These are phyloP conservation scores for Heteropelma amictum DNA, from an alignment of 2,888 invertebrate genomes.

Conservation along the genomic window DNA sequence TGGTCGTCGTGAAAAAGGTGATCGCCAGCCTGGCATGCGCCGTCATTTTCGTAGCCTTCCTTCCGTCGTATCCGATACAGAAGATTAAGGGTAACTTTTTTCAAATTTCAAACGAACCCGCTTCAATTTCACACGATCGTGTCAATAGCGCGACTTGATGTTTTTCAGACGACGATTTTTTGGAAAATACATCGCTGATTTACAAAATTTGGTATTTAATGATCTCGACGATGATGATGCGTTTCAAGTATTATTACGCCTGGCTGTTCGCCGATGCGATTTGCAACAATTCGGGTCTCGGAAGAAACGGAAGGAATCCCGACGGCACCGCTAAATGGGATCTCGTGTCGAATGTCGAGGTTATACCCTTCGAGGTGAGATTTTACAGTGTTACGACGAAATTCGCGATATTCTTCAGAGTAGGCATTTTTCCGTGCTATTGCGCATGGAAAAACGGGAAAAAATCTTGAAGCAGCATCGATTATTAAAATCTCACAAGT, in stretches of 20 bases:
- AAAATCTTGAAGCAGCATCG: no score
- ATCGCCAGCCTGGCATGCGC: constrained; percentile 86
- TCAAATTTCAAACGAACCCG: background rate
- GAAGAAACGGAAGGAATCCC: constrained; percentile 89
- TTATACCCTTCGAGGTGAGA: constrained; percentile 90
- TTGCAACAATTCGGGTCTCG: constrained; percentile 96
- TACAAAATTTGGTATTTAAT: constrained; percentile 88
- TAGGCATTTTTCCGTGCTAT: background rate
- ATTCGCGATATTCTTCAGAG: background rate
- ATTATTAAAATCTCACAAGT: no score
- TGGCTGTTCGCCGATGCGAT: constrained; percentile 97
- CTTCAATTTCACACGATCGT: no score
- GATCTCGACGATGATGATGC: constrained; percentile 87
- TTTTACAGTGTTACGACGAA: background rate
- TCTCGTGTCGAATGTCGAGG: constrained; percentile 93
- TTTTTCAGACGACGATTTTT: constrained; percentile 82
- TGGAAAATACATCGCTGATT: constrained; percentile 80
- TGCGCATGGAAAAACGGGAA: background rate
- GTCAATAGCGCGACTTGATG: no score
- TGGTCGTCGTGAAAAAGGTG: constrained; percentile 87
- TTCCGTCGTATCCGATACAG: constrained; percentile 85
- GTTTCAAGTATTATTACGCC: constrained; percentile 98
- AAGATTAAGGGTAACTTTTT: constrained; percentile 82
- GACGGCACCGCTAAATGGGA: constrained; percentile 92
- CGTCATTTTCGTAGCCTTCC: constrained; percentile 84